Conservation (phyloP, 2,888 invertebrate genomes). For the Portevinia maculata region DNA sequence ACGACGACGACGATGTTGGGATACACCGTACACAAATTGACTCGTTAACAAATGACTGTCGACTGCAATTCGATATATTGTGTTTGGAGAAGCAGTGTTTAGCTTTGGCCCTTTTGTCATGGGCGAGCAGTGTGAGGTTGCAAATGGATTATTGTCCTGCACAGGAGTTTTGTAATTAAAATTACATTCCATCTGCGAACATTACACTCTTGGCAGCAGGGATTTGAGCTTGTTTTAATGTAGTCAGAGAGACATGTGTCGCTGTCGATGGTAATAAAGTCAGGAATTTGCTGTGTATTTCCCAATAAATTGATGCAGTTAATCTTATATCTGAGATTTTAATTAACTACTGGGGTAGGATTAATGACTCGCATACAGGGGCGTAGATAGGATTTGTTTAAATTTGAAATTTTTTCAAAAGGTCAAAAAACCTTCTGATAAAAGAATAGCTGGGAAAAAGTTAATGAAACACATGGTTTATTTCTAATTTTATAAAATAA, state of each 20-base stretch:
- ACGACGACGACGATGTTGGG: conserved; percentile 5
- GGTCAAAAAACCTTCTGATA: no score
- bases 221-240: conserved; percentile 44
- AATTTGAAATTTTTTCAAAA: no score
- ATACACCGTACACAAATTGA: conserved; percentile 56
- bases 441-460: no score
- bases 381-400: conserved; percentile 31
- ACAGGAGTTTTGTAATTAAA: conserved; percentile 63
- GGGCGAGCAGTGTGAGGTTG: no score
- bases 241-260: conserved; percentile 9
- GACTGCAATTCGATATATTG: conserved; percentile 56
- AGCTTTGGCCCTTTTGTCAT: conserved; percentile 1
- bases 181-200: conserved; percentile 36
- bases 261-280: conserved; percentile 50
- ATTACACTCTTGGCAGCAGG: conserved; percentile 47
- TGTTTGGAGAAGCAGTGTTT: conserved; percentile 33
- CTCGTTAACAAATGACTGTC: conserved; percentile 67
- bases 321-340: conserved; percentile 50
- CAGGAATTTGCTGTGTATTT: conserved; percentile 40
- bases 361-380: conserved; percentile 35
- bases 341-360: conserved; percentile 46
- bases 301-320: conserved; percentile 59
- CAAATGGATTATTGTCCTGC: conserved; percentile 42
- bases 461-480: no score
- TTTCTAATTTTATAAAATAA: no score